Evolutionary conservation across 2,797 vertebrate species (phyloP).

Genomic region (Mormyrops boulengeri): DNA sequence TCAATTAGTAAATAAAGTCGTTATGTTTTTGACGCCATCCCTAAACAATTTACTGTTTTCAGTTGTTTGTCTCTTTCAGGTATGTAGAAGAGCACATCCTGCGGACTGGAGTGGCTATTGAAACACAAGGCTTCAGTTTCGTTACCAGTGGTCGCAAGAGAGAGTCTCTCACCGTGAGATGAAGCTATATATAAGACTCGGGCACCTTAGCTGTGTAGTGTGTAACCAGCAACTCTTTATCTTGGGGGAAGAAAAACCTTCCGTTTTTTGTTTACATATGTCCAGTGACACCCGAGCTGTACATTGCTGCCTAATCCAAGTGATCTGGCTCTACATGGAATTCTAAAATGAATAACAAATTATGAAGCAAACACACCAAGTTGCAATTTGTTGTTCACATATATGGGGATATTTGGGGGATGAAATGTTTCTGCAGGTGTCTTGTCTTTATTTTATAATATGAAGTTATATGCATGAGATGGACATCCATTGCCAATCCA

Average conservation of each 20-base stretch:
- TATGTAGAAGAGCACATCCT: conserved; percentile 73
- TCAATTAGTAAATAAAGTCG: not conserved
- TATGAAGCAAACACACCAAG: not conserved
- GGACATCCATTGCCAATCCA: not conserved
- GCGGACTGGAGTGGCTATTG: conserved; percentile 71
- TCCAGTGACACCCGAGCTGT: not conserved
- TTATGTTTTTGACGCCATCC: not conserved
- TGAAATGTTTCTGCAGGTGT: not conserved
- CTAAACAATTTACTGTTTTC: not conserved
- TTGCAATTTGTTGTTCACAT: not conserved
- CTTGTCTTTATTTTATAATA: not conserved
- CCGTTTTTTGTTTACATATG: not conserved
- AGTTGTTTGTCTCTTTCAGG: conserved; percentile 38
- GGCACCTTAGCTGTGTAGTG: not conserved
- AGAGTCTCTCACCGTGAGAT: conserved; percentile 68
- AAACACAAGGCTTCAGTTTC: conserved; percentile 73
- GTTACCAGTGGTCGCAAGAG: conserved; percentile 70
- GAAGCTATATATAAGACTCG: not conserved
- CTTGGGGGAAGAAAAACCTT: not conserved
- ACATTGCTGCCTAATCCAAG: not conserved
- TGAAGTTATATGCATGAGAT: not conserved
- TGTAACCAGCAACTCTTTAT: not conserved
- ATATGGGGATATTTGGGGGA: not conserved
- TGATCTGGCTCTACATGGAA: not conserved
- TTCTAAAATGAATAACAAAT: not conserved